Base-by-base conservation (phyloP, 2,113 vertebrate genomes). In the Guaruba guarouba region DNA sequence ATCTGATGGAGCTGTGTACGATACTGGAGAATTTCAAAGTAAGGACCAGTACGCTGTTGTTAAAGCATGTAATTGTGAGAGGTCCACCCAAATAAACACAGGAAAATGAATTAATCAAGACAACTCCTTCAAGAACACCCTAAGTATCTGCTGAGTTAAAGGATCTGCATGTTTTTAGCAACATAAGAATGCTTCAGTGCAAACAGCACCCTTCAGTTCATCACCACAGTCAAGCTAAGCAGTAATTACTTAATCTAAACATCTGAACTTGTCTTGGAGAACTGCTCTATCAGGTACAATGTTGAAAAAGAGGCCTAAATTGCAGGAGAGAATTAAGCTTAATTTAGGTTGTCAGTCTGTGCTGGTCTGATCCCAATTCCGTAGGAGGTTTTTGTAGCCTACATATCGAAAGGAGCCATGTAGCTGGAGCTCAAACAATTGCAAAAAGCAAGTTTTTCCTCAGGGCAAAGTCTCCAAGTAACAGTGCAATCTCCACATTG, bases 371-470 rank as follows among this genome's bases (percentile, higher is more conserved):
- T 82, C 86, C 79, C 73, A 75, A 39, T 79, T 90, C 96, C 1
- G 44, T 70, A 96, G 85, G 88, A 93, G 86, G 93, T 55, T 96
- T 96, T 63, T 89, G 71, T 52, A 93, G 82, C 68, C 75, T 83
- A 80, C 73, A 5, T 49, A 39, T 43, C 57, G 86, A 92, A 93
- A 87, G 48, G 28, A 91, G 78, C 43, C 41, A 69, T 66, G 52
- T 67, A 81, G 61, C 43, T 94, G 81, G 92, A 97, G 88, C 85
- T 84, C 86, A 78, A 96, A 90, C 81, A 97, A 96, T 54, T 95
- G 94, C 91, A 97, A 97, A 95, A 92, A 91, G 17, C 48, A 85
- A 95, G 54, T 90, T 96, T 96, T 92, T 95, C 95, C 90, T 92
- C 35, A 43, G 49, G 86, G 86, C 84, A 93, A 90, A 96, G 55